phyloP scores from a whole-genome alignment of 2,113 vertebrate genomes.

The Papio anubis region DNA sequence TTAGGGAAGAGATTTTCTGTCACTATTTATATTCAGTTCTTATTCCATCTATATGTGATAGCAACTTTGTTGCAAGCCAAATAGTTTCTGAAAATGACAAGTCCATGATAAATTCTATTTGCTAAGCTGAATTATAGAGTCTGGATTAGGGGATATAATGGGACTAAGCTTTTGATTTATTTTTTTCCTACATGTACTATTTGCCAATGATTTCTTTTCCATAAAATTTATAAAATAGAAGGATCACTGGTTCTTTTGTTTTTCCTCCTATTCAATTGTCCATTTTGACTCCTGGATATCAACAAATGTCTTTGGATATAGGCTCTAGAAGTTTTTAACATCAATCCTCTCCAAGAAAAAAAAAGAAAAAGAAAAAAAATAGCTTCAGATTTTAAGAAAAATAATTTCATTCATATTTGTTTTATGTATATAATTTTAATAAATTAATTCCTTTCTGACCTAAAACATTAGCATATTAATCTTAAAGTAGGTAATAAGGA shows the following conservation, averaged over 20 bases:
- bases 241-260: not conserved
- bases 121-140: conserved; percentile 40
- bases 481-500: not conserved
- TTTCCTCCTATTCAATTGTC: conserved; percentile 26
- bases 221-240: conserved; percentile 48
- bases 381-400: not conserved
- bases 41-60: conserved; percentile 33
- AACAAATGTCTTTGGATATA: conserved; percentile 21
- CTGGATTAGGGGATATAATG: not conserved
- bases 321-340: not conserved
- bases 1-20: not conserved
- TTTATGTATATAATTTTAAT: not conserved
- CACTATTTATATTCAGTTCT: conserved; percentile 36
- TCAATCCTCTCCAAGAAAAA: not conserved
- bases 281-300: conserved; percentile 31
- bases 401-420: not conserved
- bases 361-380: not conserved
- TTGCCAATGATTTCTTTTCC: conserved; percentile 36
- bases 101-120: conserved; percentile 60
- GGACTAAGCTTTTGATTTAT: conserved; percentile 36
- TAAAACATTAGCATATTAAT: not conserved
- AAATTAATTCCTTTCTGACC: not conserved
- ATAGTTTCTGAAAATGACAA: conserved; percentile 60
- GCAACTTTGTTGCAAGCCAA: conserved; percentile 17
- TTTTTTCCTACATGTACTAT: conserved; percentile 36